Conservation (phyloP, 2,797 vertebrate species). For the Triplophysa yarkandensis region DNA sequence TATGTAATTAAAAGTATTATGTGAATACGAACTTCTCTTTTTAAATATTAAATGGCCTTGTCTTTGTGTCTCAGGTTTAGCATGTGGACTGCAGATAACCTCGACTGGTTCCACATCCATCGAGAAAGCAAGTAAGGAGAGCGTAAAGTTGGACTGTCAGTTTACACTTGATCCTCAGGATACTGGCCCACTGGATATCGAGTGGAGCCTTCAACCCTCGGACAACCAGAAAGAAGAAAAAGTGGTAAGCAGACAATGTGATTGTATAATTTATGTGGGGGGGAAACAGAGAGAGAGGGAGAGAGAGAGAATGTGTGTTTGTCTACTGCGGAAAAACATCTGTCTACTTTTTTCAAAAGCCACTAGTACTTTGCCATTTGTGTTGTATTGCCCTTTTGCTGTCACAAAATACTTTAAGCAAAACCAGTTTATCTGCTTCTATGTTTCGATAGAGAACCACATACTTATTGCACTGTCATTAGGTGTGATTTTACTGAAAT, state of each 20-base stretch:
- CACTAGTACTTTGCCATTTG: conserved; percentile 26
- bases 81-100: conserved; percentile 78
- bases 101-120: conserved; percentile 67
- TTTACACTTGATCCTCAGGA: conserved; percentile 77
- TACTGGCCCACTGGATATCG: conserved; percentile 86
- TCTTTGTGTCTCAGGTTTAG: conserved; percentile 60
- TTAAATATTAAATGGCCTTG: neutral
- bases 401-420: conserved; percentile 19
- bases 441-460: neutral
- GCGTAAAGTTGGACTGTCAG: conserved; percentile 83
- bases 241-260: conserved; percentile 77
- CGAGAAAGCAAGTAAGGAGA: conserved; percentile 88
- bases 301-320: conserved; percentile 3
- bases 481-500: neutral
- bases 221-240: conserved; percentile 86
- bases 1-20: neutral
- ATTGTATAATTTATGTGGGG: neutral
- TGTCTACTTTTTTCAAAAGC: conserved; percentile 31
- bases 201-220: conserved; percentile 86
- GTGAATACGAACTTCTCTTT: conserved; percentile 18
- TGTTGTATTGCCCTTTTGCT: neutral
- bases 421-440: conserved; percentile 28
- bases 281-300: too few species aligned
- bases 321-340: neutral
- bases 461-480: conserved; percentile 13